Evolutionary conservation across 2,888 invertebrate species (phyloP).

Genomic region (Trichopoda pennipes): DNA sequence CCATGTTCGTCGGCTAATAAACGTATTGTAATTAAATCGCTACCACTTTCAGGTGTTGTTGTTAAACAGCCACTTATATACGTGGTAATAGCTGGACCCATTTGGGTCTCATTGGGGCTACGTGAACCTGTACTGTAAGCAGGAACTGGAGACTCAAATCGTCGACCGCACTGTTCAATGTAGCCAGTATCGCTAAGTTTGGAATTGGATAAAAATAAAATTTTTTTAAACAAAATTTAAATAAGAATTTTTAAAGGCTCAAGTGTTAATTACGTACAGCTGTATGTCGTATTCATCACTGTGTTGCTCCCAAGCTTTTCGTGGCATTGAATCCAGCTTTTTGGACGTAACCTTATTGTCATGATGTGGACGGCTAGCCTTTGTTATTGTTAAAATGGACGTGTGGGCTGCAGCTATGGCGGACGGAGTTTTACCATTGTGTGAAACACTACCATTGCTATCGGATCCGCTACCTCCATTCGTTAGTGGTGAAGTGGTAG

Average conservation of each 20-base stretch:
- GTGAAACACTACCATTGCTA: slow-evolving; percentile 77
- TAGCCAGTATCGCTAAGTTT: slow-evolving; percentile 90
- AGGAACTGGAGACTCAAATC: slow-evolving; percentile 83
- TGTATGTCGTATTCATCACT: slow-evolving; percentile 85
- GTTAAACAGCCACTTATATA: slow-evolving; percentile 69
- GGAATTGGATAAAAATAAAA: neutral
- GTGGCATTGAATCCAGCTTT: slow-evolving; percentile 86
- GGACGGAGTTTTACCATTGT: slow-evolving; percentile 78
- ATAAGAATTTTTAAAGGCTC: neutral
- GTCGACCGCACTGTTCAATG: slow-evolving; percentile 83
- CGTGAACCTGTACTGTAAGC: slow-evolving; percentile 82
- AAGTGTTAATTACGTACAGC: slow-evolving; percentile 72
- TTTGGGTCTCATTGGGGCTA: slow-evolving; percentile 74
- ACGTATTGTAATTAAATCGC: slow-evolving; percentile 87
- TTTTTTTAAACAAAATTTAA: neutral
- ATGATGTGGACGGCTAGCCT: slow-evolving; percentile 84
- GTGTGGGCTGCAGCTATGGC: slow-evolving; percentile 70
- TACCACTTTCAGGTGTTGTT: slow-evolving; percentile 77
- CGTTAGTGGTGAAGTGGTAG: slow-evolving; percentile 68
- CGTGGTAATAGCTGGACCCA: slow-evolving; percentile 75
- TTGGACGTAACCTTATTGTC: slow-evolving; percentile 88
- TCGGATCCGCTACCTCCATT: slow-evolving; percentile 74
- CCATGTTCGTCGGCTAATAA: slow-evolving; percentile 94
- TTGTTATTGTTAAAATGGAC: slow-evolving; percentile 80
- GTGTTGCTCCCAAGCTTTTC: slow-evolving; percentile 93